Base-by-base conservation (phyloP, 2,113 vertebrate species). In the Gasterosteus nipponicus region DNA sequence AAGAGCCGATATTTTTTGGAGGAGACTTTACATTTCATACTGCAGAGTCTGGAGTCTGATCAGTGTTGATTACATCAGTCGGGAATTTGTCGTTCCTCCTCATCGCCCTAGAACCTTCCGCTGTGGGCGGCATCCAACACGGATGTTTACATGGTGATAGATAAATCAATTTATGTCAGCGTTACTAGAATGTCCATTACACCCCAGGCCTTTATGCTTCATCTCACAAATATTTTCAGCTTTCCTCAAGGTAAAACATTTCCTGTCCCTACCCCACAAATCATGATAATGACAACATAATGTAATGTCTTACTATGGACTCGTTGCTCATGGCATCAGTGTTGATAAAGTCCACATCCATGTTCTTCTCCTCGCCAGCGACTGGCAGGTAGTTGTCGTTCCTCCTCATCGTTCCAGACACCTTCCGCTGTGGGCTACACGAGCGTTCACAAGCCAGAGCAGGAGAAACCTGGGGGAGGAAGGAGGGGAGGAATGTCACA, bases 301-400 rank as follows among this genome's bases (percentile, higher is more conserved):
- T 49, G 22, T 14, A 9, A 8, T n/a, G 1, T 91, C 96, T 94
- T 93, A 97, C 96, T 53, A 94, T 92, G 29, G 93, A 92, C 82
- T 95, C 93, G 15, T 95, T 90, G 71, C 89, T 90, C 9, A 87
- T 86, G 7, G 85, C 72, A 61, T 91, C 92, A 73, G 87, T 87
- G 86, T 91, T 89, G 19, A 26, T 38, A n/a, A 77, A 81, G 84
- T 93, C 93, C 67, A 83, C 84, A 38, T 94, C 92, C 49, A 88
- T 87, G 46, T 81, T 94, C 78, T 94, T 95, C 76, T 96, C 95
- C 33, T 94, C 91, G 0, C 79, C 82, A 1, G 94, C 89, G 0
- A 95, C 88, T 0, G 92, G 91, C 35, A 90, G 91, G 69, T 96
- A 96, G 68, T 87, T 87, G 35, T 95, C 94, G 70, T 86, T 95